Conservation (phyloP, 2,888 invertebrate genomes). For the Nycteola revayana region DNA sequence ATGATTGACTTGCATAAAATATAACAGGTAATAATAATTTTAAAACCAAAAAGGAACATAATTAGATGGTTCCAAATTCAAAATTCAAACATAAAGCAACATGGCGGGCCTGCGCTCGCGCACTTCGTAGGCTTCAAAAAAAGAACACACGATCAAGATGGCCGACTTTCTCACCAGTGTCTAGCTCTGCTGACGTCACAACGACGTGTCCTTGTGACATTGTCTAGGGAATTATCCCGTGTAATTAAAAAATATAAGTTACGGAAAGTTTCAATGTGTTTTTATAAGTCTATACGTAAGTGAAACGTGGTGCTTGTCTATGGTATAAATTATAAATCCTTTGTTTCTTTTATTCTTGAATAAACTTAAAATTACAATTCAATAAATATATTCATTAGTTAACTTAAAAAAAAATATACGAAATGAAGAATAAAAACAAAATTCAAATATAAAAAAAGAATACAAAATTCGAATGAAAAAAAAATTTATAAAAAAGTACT, state of each 20-base stretch:
- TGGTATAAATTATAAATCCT: too few relatives aligned
- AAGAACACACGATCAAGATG: conserved; percentile 75
- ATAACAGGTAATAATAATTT: too few relatives aligned
- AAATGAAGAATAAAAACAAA: conserved; percentile 16
- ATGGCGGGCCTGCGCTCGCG: conserved; percentile 63
- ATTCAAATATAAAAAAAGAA: conserved; percentile 19
- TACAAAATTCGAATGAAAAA: too few relatives aligned
- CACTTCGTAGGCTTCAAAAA: conserved; percentile 76
- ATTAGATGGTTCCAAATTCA: conserved; percentile 14
- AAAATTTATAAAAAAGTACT: conserved; percentile 55
- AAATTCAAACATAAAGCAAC: conserved; percentile 50
- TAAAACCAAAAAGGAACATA: conserved; percentile 1
- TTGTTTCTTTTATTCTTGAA: too few relatives aligned
- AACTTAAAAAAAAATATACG: too few relatives aligned
- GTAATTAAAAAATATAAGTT: conserved; percentile 39
- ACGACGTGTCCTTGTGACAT: conserved; percentile 73
- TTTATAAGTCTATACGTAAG: conserved; percentile 10
- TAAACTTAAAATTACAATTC: too few relatives aligned
- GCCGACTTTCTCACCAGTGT: conserved; percentile 78
- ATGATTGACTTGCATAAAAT: too few relatives aligned
- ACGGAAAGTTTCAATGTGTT: conserved; percentile 25
- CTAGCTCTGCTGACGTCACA: conserved; percentile 77
- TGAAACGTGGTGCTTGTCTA: too few relatives aligned
- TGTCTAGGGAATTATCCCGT: conserved; percentile 53
- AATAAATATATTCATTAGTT: too few relatives aligned